phyloP scores from a whole-genome alignment of 2,113 vertebrate genomes.

The Hippocampus mohnikei region DNA sequence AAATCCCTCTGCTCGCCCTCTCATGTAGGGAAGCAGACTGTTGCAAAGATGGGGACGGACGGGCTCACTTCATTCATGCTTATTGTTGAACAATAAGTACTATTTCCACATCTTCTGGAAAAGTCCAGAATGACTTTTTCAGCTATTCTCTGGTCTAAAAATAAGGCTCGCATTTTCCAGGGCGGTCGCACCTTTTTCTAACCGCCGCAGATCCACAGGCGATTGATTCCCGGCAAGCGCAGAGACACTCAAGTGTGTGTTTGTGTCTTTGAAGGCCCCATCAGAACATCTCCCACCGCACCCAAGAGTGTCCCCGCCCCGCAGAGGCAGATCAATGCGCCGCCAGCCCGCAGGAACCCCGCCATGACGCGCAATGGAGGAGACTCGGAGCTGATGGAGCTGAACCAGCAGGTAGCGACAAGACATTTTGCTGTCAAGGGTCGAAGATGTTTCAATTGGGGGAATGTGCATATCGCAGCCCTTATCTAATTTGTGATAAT shows the following conservation, averaged over 20 bases:
- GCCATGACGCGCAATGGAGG: constrained; percentile 79
- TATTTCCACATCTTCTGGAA: background rate
- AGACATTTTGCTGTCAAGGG: background rate
- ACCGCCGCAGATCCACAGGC: background rate
- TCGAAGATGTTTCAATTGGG: background rate
- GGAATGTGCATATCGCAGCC: too few relatives aligned
- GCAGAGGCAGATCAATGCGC: constrained; percentile 69
- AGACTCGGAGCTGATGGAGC: constrained; percentile 80
- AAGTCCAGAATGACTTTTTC: background rate
- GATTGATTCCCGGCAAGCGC: background rate
- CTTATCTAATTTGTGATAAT: background rate
- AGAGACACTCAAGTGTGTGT: background rate
- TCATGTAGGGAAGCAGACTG: too few relatives aligned
- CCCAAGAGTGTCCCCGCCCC: constrained; percentile 80
- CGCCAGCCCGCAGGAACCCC: constrained; percentile 74
- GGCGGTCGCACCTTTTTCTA: background rate
- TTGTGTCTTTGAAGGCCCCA: constrained; percentile 72
- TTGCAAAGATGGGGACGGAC: too few relatives aligned
- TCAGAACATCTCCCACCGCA: constrained; percentile 88
- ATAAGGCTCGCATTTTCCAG: background rate
- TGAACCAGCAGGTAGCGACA: constrained; percentile 86
- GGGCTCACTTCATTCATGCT: too few relatives aligned
- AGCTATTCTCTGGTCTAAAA: background rate
- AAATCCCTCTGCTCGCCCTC: too few relatives aligned
- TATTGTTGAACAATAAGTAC: background rate